These are phyloP conservation scores for Hoplodrina blanda DNA, from an alignment of 2,888 invertebrate species.

Conservation along the genomic window DNA sequence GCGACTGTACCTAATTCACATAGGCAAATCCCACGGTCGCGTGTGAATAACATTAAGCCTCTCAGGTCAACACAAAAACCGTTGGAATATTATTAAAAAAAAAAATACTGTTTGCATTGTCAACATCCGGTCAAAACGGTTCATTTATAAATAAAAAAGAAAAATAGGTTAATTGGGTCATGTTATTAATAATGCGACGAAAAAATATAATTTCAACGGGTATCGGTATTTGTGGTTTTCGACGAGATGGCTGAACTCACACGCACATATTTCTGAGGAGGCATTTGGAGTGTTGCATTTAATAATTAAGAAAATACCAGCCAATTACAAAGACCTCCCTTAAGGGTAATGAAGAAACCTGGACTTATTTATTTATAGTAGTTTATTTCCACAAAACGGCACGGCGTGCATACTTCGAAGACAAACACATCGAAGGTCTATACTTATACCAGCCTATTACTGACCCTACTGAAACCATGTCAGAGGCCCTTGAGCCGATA, in stretches of 20 bases:
- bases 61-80: slow-evolving; percentile 44
- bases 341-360: too few relatives aligned
- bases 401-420: too few relatives aligned
- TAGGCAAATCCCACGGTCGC: slow-evolving; percentile 36
- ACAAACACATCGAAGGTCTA: too few relatives aligned
- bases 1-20: slow-evolving; percentile 10
- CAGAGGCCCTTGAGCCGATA: too few relatives aligned
- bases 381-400: too few relatives aligned
- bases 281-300: neutral
- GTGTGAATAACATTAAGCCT: slow-evolving; percentile 39
- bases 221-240: slow-evolving; percentile 13
- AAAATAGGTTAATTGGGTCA: slow-evolving; percentile 20
- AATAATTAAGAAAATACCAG: too few relatives aligned
- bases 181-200: slow-evolving; percentile 13
- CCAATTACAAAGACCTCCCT: too few relatives aligned
- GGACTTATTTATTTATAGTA: too few relatives aligned
- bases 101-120: slow-evolving; percentile 19
- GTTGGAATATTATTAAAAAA: slow-evolving; percentile 40
- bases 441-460: too few relatives aligned
- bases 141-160: slow-evolving; percentile 16
- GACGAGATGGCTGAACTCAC: slow-evolving; percentile 3
- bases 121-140: slow-evolving; percentile 47
- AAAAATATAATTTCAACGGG: slow-evolving; percentile 10
- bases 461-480: too few relatives aligned
- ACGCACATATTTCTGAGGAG: neutral